Evolutionary conservation across 2,797 vertebrate species (phyloP), one percentile per base, ranked within the genome.

Genomic region (Crax fasciolata): DNA sequence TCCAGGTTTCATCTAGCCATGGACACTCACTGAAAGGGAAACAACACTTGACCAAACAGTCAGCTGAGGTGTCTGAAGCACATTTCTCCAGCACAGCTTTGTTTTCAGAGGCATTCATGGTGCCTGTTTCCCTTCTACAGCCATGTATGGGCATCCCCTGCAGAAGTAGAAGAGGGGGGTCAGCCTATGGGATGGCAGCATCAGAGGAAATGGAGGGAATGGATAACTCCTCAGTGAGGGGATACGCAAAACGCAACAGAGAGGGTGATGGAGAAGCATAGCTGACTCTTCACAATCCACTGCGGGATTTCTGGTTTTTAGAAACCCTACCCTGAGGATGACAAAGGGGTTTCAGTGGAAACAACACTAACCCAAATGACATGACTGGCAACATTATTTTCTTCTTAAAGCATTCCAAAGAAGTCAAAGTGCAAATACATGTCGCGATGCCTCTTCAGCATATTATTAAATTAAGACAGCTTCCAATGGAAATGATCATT

Each of bases 41-140:
- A 65, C 11, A 85, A 24, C 6, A 7, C 44, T 28, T 1, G 2
- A 11, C 7, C 2, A 0, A 67, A 38, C 7, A 49, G 27, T 57
- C 67, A 79, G 11, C 20, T 65, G 65, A 72, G 46, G 28, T 43
- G 28, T 43, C 65, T 38, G 39, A 63, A 81, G 44, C 8, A 24
- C 1, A 0, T 75, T 90, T 58, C 72, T 74, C 43, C 59, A 66
- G 63, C 43, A 62, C 13, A 43, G 32, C 32, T 77, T 72, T 61
- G 44, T 30, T 57, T 71, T 49, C 61, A 59, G 55, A 70, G n/a
- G 41, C 18, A 8, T 67, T 28, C 27, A 6, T 46, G 32, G 32
- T 65, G 44, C 18, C 43, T 65, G 7, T 18, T 49, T 41, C 43
- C 28, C 44, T 44, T 39, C 58, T 78, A 68, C 76, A 80, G 61